Base-by-base conservation (phyloP, 1,140 invertebrate species). In the Ostrea edulis region DNA sequence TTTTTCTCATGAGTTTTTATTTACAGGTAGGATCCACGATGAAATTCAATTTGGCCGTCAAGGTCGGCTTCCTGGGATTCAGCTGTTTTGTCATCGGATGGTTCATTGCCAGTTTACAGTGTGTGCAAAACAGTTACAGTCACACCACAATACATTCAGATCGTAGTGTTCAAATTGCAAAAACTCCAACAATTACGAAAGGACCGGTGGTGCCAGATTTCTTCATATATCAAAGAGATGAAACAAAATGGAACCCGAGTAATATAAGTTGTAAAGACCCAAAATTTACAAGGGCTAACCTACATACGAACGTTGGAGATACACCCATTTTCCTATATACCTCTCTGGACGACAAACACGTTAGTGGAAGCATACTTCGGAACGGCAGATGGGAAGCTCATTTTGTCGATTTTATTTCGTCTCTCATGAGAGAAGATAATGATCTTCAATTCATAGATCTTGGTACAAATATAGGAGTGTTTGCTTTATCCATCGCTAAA, bases 401-500 rank as follows among this genome's bases (percentile, higher is more conserved):
- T 25, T 29, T 83, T 25, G 25, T 83, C 14, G 83, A 86, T 52
- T 22, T 89, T 14, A 86, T 89, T 25, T 52, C 55, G 0, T 29
- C n/a, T 22, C 20, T 84, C 12, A 7, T 89, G 11, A 65, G 51
- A 62, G 68, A 51, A 84, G 85, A 89, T 29, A 17, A 35, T 25
- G 62, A 86, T 86, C 35, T 82, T 58, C 81, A 68, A 53, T 86
- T 89, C 51, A 55, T 89, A 29, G 88, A 89, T 86, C 29, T 89
- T 53, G 88, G 88, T 8, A 85, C 85, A 8, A 89, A 89, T 51
- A 29, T 89, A 54, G 88, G 88, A 2, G 88, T 86, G 22, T 86
- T 86, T 87, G 65, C 88, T 25, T 55, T 89, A n/a, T 54, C 85
- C 52, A 77, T 86, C 8, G 88, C 88, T 5, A 89, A 84, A 55